phyloP scores from a whole-genome alignment of 2,797 vertebrate species.

The Knipowitschia caucasica region DNA sequence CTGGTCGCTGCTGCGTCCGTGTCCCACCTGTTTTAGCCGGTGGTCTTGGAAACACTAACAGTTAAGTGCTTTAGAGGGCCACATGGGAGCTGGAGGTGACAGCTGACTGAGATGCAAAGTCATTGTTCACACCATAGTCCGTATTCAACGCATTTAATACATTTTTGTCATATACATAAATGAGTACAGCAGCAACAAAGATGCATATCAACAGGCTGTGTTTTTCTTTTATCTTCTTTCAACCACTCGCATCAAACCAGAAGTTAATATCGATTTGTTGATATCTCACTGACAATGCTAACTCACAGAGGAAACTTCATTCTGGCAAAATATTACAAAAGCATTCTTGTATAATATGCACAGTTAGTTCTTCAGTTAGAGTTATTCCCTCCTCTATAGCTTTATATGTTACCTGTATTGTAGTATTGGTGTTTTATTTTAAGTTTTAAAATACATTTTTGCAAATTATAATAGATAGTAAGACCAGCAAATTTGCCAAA shows the following conservation, averaged over 20 bases:
- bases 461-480: too few relatives aligned
- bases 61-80: constrained; percentile 60
- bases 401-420: too few relatives aligned
- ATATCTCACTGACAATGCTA: background rate
- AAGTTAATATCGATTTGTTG: too few relatives aligned
- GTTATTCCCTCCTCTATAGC: too few relatives aligned
- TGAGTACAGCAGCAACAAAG: background rate
- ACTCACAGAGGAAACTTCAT: background rate
- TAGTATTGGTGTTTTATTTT: too few relatives aligned
- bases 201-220: background rate
- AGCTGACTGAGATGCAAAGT: constrained; percentile 41
- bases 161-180: background rate
- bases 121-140: constrained; percentile 14
- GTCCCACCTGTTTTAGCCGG: constrained; percentile 50
- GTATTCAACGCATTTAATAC: background rate
- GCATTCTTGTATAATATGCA: too few relatives aligned
- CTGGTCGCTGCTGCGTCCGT: constrained; percentile 20
- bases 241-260: background rate
- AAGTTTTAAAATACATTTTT: too few relatives aligned
- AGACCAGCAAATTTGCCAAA: background rate
- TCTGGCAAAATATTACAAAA: too few relatives aligned
- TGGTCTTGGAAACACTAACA: constrained; percentile 58
- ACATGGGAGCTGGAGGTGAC: constrained; percentile 64
- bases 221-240: background rate
- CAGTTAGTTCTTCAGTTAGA: too few relatives aligned